Conservation (phyloP, 2,797 vertebrate genomes). For the Microctenopoma stevenorrisi region DNA sequence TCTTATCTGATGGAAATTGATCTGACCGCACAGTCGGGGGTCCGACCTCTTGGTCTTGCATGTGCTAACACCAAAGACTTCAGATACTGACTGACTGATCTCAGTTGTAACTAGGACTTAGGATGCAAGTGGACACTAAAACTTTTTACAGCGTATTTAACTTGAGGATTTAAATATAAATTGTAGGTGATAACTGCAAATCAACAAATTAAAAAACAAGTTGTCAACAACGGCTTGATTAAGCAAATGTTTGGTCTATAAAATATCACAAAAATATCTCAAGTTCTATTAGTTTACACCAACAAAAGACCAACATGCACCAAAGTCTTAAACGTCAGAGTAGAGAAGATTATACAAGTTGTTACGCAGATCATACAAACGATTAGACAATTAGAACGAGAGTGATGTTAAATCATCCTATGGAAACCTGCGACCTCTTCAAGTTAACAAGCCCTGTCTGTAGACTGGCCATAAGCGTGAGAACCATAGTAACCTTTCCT, state of each 20-base stretch:
- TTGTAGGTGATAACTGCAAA: too few species aligned
- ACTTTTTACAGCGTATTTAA: background rate
- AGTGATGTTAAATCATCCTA: background rate
- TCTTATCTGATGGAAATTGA: conserved; percentile 78
- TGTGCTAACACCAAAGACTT: conserved; percentile 48
- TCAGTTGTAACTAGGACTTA: background rate
- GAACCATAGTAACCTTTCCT: too few species aligned
- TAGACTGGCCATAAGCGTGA: background rate
- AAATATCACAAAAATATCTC: background rate
- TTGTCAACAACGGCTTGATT: background rate
- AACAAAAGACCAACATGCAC: too few species aligned
- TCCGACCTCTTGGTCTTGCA: conserved; percentile 61
- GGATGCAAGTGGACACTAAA: too few species aligned
- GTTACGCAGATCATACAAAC: too few species aligned
- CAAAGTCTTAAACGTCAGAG: too few species aligned
- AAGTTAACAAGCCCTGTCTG: background rate
- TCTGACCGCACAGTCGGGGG: conserved; percentile 63
- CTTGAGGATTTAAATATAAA: background rate
- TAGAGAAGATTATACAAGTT: background rate
- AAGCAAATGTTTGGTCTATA: background rate
- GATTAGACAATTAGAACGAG: too few species aligned
- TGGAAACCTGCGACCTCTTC: too few species aligned
- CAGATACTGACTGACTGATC: conserved; percentile 15
- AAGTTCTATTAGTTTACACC: background rate
- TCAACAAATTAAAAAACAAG: background rate